Evolutionary conservation across 2,113 vertebrate species (phyloP), one percentile per base, ranked within the genome.

Genomic region (Eolophus roseicapilla): DNA sequence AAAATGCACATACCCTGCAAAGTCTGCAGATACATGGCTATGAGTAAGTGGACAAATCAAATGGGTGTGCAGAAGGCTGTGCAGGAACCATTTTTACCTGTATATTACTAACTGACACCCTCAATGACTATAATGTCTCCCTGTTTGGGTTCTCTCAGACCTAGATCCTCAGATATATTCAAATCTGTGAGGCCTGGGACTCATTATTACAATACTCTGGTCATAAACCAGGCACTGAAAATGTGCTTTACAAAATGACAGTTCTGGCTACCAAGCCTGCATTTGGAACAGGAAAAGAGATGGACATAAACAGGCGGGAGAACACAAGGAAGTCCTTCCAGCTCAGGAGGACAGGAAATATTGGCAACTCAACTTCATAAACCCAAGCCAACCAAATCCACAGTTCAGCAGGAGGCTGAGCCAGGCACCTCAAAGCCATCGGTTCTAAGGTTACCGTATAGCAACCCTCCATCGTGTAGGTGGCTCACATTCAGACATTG

Each of bases 1-100:
- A 88, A 83, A 94, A 95, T 46, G 31, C 57, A 92, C 93, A 86
- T 68, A 75, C 21, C 62, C 57, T 78, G 90, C 55, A 76, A 94
- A 83, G 37, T 53, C 71, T 86, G 82, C 59, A 88, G 75, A 82
- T 16, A 41, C 33, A 13, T 0, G 35, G 67, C 59, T 21, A 7
- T 9, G 52, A 59, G 57, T 29, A 43, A 47, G 35, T 3, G 50
- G 20, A 50, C 79, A 75, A 27, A 43, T 20, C 88, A 46, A 82
- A 37, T 3, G 77, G 41, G 52, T 68, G 43, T 47, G 86, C 55
- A 57, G 39, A 73, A 86, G 60, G 49, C 60, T 41, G 17, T 28
- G 46, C 29, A 63, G 70, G 67, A 63, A 69, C 50, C 19, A 39
- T 33, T 64, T 86, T 65, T 71, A 55, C 73, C 86, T 78, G 31